A percentile compares a stretch with the other conserved stretches of the same genome.
phyloP scores from a whole-genome alignment of 2,797 vertebrate genomes.

The Bradypus variegatus region DNA sequence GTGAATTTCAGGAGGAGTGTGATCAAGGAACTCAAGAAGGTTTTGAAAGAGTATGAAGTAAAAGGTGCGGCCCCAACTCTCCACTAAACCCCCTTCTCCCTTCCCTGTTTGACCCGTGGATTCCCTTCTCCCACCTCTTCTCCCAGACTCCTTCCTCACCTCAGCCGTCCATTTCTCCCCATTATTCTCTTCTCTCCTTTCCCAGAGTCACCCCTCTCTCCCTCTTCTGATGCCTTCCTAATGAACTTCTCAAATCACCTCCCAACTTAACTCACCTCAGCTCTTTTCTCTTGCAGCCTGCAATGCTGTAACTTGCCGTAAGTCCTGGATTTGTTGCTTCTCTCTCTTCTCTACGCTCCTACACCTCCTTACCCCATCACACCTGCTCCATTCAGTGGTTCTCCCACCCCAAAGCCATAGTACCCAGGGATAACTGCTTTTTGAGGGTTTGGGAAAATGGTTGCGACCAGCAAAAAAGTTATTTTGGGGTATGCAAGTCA shows the following conservation, averaged over 20 bases:
- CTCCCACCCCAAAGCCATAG: background rate
- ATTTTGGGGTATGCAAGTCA: background rate
- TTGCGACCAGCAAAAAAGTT: background rate
- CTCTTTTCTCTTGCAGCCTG: constrained; percentile 62
- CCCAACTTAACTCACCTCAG: background rate
- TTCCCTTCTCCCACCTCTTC: background rate
- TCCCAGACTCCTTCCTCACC: background rate
- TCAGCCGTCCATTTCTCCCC: background rate
- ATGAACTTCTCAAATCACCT: background rate
- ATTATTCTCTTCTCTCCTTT: background rate
- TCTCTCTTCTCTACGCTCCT: background rate
- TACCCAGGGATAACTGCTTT: background rate
- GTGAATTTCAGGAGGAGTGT: background rate
- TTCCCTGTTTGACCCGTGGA: background rate
- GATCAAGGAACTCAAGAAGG: constrained; percentile 47
- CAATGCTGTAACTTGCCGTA: constrained; percentile 41
- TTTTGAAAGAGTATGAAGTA: constrained; percentile 20
- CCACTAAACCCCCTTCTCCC: background rate
- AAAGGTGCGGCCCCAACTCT: constrained; percentile 34
- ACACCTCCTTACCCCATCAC: no score
- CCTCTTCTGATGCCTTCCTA: background rate
- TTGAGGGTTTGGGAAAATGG: background rate
- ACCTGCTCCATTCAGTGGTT: background rate
- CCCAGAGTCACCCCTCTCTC: background rate
- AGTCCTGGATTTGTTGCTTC: constrained; percentile 20